phyloP scores from a whole-genome alignment of 2,888 invertebrate genomes.

The Alcis repandata region DNA sequence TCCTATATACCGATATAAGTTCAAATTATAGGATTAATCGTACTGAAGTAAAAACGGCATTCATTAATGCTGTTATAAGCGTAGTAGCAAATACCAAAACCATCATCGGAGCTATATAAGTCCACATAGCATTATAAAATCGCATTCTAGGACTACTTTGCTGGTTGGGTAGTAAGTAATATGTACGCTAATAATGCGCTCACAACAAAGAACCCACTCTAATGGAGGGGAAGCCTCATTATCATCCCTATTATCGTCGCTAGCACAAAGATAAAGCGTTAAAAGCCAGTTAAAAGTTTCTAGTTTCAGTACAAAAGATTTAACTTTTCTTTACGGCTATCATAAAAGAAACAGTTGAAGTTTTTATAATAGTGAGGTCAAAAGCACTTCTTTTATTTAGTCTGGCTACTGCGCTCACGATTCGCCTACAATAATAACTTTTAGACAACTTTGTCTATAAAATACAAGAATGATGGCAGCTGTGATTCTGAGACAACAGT shows the following conservation, averaged over 20 bases:
- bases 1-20: no score
- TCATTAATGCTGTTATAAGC: no score
- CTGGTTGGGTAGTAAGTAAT: neutral
- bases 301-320: slow-evolving; percentile 21
- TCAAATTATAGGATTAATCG: no score
- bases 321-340: slow-evolving; percentile 18
- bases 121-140: no score
- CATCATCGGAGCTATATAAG: no score
- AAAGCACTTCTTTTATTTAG: neutral
- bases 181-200: neutral
- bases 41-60: no score
- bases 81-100: no score
- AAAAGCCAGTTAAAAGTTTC: slow-evolving; percentile 5
- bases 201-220: neutral
- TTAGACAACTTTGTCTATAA: neutral
- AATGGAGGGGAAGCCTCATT: neutral
- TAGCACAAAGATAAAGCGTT: slow-evolving; percentile 1
- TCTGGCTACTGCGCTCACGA: slow-evolving; percentile 2
- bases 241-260: neutral
- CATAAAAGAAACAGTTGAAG: slow-evolving; percentile 15
- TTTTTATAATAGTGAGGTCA: slow-evolving; percentile 18
- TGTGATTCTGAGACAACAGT: neutral
- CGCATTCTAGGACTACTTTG: no score
- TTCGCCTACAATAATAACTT: neutral
- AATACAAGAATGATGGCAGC: neutral